Evolutionary conservation across 1,140 invertebrate genomes (phyloP), one percentile per base, ranked within the genome.

Genomic region (Achroia grisella): DNA sequence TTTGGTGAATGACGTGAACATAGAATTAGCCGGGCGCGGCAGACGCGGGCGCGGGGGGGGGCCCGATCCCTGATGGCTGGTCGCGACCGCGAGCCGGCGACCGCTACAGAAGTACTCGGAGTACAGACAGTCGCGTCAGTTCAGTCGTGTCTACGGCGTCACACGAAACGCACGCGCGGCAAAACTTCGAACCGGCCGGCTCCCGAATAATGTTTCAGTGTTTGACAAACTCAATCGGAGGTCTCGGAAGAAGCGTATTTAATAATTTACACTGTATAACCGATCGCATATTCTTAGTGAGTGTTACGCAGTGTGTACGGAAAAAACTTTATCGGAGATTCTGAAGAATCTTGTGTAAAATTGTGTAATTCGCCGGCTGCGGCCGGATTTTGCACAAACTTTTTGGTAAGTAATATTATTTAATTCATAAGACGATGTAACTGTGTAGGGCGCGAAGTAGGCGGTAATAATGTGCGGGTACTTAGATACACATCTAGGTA

Each of bases 251-350:
- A 81, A 81, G 81, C 71, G 68, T 80, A 72, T 78, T 79, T 75
- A 81, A 56, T 62, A 69, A 79, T 81, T 79, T 82, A 78, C 79
- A 76, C 71, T 76, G 75, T 78, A 73, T 71, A 79, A 74, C 75
- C 71, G 71, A 71, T 61, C 68, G 73, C 81, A 82, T 79, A 81
- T 81, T 82, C 71, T 82, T 78, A 82, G 81, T 82, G 78, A 79
- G 78, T 85, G 81, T 85, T 70, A 80, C 81, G 69, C 81, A 85
- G 78, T 85, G 81, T 73, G 81, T 85, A 75, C 72, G 81, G 58
- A 85, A 85, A 85, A 85, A 85, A 85, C 77, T 85, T 82, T 72
- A 71, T 85, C 78, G 81, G 75, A 82, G 78, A 85, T 85, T 82
- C 71, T 85, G 81, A 85, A 85, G 75, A 81, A 81, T 85, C 71